Base-by-base conservation (phyloP, 2,797 vertebrate species). In the Leptodactylus fallax region DNA sequence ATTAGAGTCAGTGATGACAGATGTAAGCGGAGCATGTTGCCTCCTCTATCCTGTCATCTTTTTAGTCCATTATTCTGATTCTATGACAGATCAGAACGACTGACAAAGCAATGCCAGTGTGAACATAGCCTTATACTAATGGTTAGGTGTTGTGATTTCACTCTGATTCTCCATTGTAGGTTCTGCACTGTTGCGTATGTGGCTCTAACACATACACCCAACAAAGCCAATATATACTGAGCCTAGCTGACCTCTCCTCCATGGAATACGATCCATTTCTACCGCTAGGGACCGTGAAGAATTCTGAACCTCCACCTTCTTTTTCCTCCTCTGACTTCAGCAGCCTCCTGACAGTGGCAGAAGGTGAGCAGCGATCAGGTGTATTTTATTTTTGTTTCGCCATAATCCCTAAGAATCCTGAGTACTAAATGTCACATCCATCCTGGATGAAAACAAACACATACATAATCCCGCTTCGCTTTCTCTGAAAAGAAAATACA, bases 291-390 rank as follows among this genome's bases (percentile, higher is more conserved):
- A 97, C 95, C 0, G 95, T 99, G 82, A 97, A 93, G 91, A 98
- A 94, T 91, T 96, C 95, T 0, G 97, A 99, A 89, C 94, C 96
- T 0, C 92, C 95, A 0, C 96, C 94, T 21, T 93, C 94, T 83
- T 95, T 96, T 90, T 92, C 93, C 49, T 92, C 94, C 87, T 86
- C 90, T 0, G 98, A 99, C 53, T 90, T 98, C 72, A 95, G 96
- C 91, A 98, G 96, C 94, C 95, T 99, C 76, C 97, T 99, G 55
- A 99, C 98, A 0, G 97, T 99, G 3, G 97, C 97, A 13, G 98
- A 99, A 91, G 98, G 98, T 99, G 93, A 95, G 94, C 79, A 47
- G 36, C 58, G 2, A 7, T 45, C 9, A 47, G 27, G 79, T 8
- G 0, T 21, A 13, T 3, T 51, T 10, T 4, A 36, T 53, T 19